Evolutionary conservation across 2,113 vertebrate genomes (phyloP), one percentile per base, ranked within the genome.

Genomic region (Rhineura floridana): DNA sequence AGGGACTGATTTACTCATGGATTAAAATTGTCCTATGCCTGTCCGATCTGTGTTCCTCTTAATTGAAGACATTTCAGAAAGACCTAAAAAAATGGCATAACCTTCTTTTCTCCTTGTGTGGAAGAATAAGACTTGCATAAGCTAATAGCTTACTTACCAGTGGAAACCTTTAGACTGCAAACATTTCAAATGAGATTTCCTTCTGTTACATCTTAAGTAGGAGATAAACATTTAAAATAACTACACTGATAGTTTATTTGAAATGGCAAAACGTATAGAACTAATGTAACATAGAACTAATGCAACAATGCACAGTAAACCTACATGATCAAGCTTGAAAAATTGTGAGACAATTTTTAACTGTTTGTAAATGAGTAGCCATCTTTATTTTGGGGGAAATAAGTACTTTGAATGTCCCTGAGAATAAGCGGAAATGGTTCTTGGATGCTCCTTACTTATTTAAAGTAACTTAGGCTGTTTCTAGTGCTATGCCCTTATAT

Each of bases 241-340:
- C 89, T 89, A 92, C 72, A 33, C 75, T 83, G 91, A 95, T 87
- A 94, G 93, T 89, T 94, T 93, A 93, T 94, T 94, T 90, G 86
- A 12, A 93, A 87, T 95, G 96, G 96, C 95, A 95, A 88, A n/a
- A n/a, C n/a, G n/a, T n/a, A n/a, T n/a, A 81, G 93, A 95, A 91
- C 96, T 96, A 95, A 95, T 79, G 3, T 79, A n/a, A 62, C 96
- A n/a, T n/a, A 81, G 93, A 95, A 91, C 96, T 96, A 95, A 95
- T 79, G 3, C 52, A n/a, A 48, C 93, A 87, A 93, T 90, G 83
- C 91, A 93, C 90, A 90, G 70, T 82, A 75, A 92, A 44, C 65
- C 13, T 69, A 88, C 84, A 94, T 88, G 86, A 91, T 89, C 90
- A 90, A 92, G 91, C 55, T 78, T 88, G 39, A 91, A 91, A 89